Base-by-base conservation (phyloP, 2,797 vertebrate genomes). In the Phoeniculus purpureus region DNA sequence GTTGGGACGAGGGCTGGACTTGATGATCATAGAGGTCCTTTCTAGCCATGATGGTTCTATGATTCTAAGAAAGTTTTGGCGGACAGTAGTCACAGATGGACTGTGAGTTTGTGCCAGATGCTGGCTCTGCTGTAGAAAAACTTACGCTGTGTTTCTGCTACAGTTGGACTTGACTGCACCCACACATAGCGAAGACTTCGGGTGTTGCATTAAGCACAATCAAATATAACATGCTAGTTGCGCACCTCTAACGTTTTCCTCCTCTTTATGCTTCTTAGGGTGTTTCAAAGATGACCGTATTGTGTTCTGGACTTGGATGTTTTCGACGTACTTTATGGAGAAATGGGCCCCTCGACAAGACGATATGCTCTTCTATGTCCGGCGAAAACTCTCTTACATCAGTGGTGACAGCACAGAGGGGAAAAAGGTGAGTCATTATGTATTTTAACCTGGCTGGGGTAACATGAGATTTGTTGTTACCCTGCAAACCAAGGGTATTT, bases 231-330 rank as follows among this genome's bases (percentile, higher is more conserved):
- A 0, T 17, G 18, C 12, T 56, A 15, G 15, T 72, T 68, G 50
- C 37, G 32, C 12, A 56, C 2, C 34, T 60, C 78, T 67, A 15
- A 12, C 1, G 34, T 81, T 40, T 8, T 78, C 15, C 29, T 56
- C 79, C 54, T 20, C 64, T 66, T 58, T 31, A 6, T 84, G 45
- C 8, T 58, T 31, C 54, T 22, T 93, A 99, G 99, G 99, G 6
- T 99, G 98, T 89, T 98, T 99, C 96, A 99, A 99, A 95, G 99
- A 99, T 87, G 99, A 99, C 96, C 98, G 99, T 45, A 99, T 99
- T 18, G 99, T 98, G 27, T 99, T 99, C 96, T 99, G 99, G 99
- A 99, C 99, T 3, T 99, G 99, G 99, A 99, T 99, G 99, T 99
- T 99, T 95, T 99, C 99, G 50, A 99, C 98, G 0, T 99, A 99